A percentile compares a stretch with the other conserved stretches of the same genome.
These are phyloP conservation scores for Chrysolina haemoptera DNA, from an alignment of 2,888 invertebrate genomes.

Conservation along the genomic window DNA sequence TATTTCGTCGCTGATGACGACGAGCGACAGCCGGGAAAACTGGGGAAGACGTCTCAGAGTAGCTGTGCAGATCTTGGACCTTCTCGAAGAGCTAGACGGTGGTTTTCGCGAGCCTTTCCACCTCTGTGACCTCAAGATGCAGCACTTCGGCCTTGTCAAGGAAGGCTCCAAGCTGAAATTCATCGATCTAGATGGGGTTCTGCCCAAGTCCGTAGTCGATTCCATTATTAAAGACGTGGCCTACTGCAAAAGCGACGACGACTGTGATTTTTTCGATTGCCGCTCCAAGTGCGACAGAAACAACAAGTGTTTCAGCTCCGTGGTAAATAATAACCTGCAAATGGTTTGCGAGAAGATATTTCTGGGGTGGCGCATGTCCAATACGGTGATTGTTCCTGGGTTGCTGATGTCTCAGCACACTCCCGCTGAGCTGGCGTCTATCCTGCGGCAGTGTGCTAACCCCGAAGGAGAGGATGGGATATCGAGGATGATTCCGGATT, in stretches of 20 bases:
- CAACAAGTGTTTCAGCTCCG: slow-evolving; percentile 72
- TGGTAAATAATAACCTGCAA: slow-evolving; percentile 79
- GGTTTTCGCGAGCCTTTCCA: slow-evolving; percentile 76
- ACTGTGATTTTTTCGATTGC: slow-evolving; percentile 81
- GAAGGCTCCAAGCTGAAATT: slow-evolving; percentile 73
- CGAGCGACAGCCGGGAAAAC: slow-evolving; percentile 72
- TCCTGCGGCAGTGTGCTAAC: slow-evolving; percentile 76
- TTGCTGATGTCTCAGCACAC: slow-evolving; percentile 75
- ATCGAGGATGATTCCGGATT: slow-evolving; percentile 70
- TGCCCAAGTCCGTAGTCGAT: slow-evolving; percentile 73
- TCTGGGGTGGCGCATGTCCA: slow-evolving; percentile 74
- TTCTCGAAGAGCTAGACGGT: slow-evolving; percentile 74
- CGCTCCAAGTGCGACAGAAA: slow-evolving; percentile 74
- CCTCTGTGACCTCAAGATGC: slow-evolving; percentile 79
- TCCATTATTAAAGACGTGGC: slow-evolving; percentile 68
- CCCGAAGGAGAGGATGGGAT: slow-evolving; percentile 70
- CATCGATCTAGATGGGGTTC: slow-evolving; percentile 77
- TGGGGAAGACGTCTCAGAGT: slow-evolving; percentile 74
- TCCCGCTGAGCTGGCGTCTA: slow-evolving; percentile 73
- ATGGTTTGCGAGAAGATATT: slow-evolving; percentile 78
- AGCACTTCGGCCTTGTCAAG: slow-evolving; percentile 75
- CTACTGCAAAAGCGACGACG: slow-evolving; percentile 73
- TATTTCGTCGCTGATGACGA: slow-evolving; percentile 71
- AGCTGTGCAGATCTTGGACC: slow-evolving; percentile 75
- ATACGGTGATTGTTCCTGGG: slow-evolving; percentile 75